Evolutionary conservation across 37 sponge, comb jelly and placozoan genomes (phyloP).

Genomic region (Hexactinellida sp.): DNA sequence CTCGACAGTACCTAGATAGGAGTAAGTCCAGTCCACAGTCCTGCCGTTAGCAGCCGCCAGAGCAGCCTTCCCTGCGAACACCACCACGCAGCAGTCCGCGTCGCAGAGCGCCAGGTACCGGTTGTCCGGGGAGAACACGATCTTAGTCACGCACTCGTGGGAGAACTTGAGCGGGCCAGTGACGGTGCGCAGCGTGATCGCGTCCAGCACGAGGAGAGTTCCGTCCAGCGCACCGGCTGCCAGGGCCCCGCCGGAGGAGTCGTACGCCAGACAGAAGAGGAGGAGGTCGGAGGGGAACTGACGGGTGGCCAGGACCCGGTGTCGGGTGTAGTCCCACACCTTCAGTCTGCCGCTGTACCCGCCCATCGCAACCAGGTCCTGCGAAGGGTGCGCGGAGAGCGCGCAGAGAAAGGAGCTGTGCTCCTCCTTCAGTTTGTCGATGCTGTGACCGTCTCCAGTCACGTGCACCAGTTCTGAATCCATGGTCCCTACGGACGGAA

Average conservation of each 20-base stretch:
- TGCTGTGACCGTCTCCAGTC: constrained; percentile 14
- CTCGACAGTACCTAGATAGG: constrained; percentile 19
- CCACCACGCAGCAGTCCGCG: constrained; percentile 57
- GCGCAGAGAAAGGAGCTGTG: constrained; percentile 11
- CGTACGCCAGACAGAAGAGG: constrained; percentile 56
- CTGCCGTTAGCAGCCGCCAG: neutral
- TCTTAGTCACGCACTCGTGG: constrained; percentile 62
- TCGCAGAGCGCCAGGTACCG: constrained; percentile 70
- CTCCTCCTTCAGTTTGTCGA: neutral
- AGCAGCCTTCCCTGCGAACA: constrained; percentile 24
- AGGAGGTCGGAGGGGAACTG: constrained; percentile 35
- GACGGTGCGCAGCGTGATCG: constrained; percentile 51
- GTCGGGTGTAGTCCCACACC: constrained; percentile 76
- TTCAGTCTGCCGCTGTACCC: constrained; percentile 74
- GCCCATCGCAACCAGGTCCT: constrained; percentile 48
- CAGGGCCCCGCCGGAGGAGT: constrained; percentile 22
- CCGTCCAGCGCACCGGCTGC: constrained; percentile 87
- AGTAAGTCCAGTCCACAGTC: neutral
- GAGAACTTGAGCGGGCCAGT: constrained; percentile 50
- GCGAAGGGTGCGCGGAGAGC: neutral
- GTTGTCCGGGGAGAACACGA: constrained; percentile 88
- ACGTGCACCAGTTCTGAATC: constrained; percentile 18
- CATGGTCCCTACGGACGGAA: neutral
- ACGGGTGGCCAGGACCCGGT: constrained; percentile 28
- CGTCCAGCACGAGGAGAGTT: constrained; percentile 48